A percentile compares a stretch with the other conserved stretches of the same genome.
Conservation (phyloP, 2,113 vertebrate species). For the Uropsilus gracilis region DNA sequence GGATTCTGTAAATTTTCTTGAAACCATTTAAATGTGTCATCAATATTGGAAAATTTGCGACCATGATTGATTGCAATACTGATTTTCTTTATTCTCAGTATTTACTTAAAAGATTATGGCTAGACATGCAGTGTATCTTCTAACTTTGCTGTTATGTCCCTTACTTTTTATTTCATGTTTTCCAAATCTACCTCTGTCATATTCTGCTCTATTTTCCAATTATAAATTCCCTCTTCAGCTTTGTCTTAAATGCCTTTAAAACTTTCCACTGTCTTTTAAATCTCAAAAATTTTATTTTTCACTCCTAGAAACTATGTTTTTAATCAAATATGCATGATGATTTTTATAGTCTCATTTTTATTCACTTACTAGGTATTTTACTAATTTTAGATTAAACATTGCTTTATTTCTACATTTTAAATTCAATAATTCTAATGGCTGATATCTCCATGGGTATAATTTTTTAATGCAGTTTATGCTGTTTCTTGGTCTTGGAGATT, state of each 20-base stretch:
- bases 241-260: not conserved
- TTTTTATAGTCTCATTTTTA: not conserved
- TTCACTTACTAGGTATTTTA: not conserved
- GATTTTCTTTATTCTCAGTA: not conserved
- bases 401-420: not conserved
- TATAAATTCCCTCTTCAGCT: not conserved
- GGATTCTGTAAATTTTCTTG: not conserved
- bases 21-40: not conserved
- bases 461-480: not conserved
- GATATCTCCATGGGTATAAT: not conserved
- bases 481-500: not conserved
- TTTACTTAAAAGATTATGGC: not conserved
- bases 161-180: not conserved
- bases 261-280: not conserved
- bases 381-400: not conserved
- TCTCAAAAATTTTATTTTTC: not conserved
- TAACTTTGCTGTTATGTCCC: not conserved
- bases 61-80: not conserved
- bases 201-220: not conserved
- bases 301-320: not conserved
- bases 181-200: not conserved
- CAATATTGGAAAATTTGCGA: not conserved
- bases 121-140: not conserved
- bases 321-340: not conserved
- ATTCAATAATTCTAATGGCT: not conserved